Base-by-base conservation (phyloP, 2,113 vertebrate genomes). In the Poicephalus gulielmi region DNA sequence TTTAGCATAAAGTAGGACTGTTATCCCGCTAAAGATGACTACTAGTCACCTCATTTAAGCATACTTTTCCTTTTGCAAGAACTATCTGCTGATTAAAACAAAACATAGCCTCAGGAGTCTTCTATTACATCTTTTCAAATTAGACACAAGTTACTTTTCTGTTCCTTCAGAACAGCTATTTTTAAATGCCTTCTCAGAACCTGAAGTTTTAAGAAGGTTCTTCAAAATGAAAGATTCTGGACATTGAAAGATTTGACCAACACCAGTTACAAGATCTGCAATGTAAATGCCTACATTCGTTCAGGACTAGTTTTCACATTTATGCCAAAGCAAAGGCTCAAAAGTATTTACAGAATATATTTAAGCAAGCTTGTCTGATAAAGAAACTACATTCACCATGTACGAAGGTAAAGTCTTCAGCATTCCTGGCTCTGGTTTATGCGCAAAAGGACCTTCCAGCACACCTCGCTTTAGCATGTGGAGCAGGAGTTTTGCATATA, bases 401-500 rank as follows among this genome's bases (percentile, higher is more conserved):
- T 99, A 99, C 0, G 98, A 97, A 33, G 99, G 99, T 19, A 99
- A 95, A 16, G 97, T 96, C 95, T 98, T 99, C 62, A 99, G 98
- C 10, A 37, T 96, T 33, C 99, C 99, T 3, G 97, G 95, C 41
- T 99, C 98, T 23, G 99, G 99, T 90, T 98, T 99, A 71, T 97
- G 96, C 20, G 90, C 97, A 83, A 99, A 99, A 12, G 99, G 99
- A 7, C 98, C 98, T 43, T 99, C 98, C 27, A 99, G 97, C 14
- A 98, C 84, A 1, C 99, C 99, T 37, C 97, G 97, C 92, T 97
- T 98, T 6, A 99, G 98, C 99, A 99, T 99, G 90, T 99, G 98
- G 47, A 99, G 97, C 33, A 99, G 91, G 25, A 99, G 96, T 33
- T 98, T 98, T 15, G 99, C 98, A 23, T 99, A 98, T 23, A 98